A percentile compares a stretch with the other conserved stretches of the same genome.
Conservation (phyloP, 2,888 invertebrate genomes). For the Crocallis elinguaria region DNA sequence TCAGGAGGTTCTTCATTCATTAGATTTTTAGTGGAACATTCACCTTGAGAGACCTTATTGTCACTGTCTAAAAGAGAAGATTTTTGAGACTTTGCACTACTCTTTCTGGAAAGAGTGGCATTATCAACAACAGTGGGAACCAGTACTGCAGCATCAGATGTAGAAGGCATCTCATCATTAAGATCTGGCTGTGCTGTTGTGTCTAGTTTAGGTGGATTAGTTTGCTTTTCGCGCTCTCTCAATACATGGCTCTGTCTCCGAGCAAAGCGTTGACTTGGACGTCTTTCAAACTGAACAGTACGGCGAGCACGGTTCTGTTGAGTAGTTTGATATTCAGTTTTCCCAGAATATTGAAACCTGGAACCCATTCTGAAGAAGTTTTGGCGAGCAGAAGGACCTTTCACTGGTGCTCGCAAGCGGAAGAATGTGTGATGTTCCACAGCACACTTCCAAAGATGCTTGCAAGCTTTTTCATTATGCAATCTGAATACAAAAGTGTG, state of each 20-base stretch:
- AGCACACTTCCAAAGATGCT: slow-evolving; percentile 99
- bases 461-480: slow-evolving; percentile 98
- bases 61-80: slow-evolving; percentile 70
- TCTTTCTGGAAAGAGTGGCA: slow-evolving; percentile 77
- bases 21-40: slow-evolving; percentile 70
- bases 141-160: slow-evolving; percentile 55
- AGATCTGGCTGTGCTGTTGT: slow-evolving; percentile 55
- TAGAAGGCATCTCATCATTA: slow-evolving; percentile 59
- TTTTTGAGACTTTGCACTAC: slow-evolving; percentile 84
- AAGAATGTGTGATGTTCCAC: slow-evolving; percentile 99
- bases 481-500: slow-evolving; percentile 99
- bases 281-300: slow-evolving; percentile 97
- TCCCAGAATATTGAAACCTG: slow-evolving; percentile 96
- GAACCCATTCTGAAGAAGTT: slow-evolving; percentile 99
- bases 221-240: slow-evolving; percentile 90
- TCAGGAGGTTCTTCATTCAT: slow-evolving; percentile 69
- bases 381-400: slow-evolving; percentile 94
- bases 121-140: slow-evolving; percentile 37
- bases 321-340: slow-evolving; percentile 99
- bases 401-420: slow-evolving; percentile 94
- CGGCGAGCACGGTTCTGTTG: slow-evolving; percentile 95
- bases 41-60: slow-evolving; percentile 54
- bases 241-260: slow-evolving; percentile 95
- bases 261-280: slow-evolving; percentile 98
- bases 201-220: slow-evolving; percentile 60